Percentiles rank a stretch among this genome's conserved stretches.
These are phyloP conservation scores for Alectura lathami DNA, from an alignment of 2,113 vertebrate genomes.

Conservation along the genomic window DNA sequence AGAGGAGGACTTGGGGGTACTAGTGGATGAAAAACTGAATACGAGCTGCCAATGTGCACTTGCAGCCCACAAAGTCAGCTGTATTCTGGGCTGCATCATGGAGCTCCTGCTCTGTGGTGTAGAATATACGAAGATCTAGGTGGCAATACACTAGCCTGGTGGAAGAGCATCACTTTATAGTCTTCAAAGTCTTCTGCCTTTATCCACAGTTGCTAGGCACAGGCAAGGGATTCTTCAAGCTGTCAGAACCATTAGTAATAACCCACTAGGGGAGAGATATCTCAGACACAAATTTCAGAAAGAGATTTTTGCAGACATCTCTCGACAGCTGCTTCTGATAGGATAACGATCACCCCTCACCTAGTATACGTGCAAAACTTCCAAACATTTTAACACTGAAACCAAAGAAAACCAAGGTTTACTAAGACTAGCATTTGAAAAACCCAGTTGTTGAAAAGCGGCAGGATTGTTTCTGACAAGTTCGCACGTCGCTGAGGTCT, in stretches of 20 bases:
- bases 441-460: background rate
- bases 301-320: background rate
- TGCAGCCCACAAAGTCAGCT: background rate
- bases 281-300: background rate
- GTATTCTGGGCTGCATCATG: background rate
- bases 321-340: background rate
- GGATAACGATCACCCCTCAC: background rate
- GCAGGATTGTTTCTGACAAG: background rate
- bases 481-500: background rate
- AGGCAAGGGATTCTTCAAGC: background rate
- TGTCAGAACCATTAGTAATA: background rate
- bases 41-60: background rate
- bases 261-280: background rate
- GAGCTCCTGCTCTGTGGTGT: background rate
- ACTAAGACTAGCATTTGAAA: background rate
- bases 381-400: background rate
- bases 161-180: background rate
- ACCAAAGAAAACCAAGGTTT: background rate
- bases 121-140: background rate
- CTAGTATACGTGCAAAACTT: background rate
- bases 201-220: background rate
- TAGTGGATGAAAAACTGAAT: background rate
- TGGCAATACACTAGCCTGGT: background rate
- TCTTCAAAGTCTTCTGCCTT: background rate
- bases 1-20: background rate